Evolutionary conservation across 2,888 invertebrate species (phyloP), one percentile per base, ranked within the genome.

Genomic region (Ischnura elegans): DNA sequence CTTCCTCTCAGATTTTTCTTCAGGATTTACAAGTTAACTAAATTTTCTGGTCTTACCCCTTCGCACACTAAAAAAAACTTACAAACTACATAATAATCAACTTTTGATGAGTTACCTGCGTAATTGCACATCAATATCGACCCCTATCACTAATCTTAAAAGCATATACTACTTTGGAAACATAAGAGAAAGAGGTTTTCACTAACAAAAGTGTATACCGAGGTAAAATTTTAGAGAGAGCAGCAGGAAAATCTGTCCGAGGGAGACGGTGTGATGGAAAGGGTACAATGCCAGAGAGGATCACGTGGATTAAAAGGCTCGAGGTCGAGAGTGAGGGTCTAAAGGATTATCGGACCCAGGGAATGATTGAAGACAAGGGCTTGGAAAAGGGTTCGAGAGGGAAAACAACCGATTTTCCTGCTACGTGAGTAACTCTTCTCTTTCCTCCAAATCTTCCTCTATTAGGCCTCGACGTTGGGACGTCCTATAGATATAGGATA

Each of bases 351-450:
- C 29, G 76, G 76, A 13, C 66, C 29, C 2, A 76, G 76, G 36
- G 76, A 10, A 36, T 76, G 76, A 76, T 76, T 76, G 76, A 76
- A 76, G 36, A 76, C 76, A 36, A 76, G 36, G 76, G 76, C 36
- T 76, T 76, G 16, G 61, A 61, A 36, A 76, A 36, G 36, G 76
- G 76, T 36, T 29, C 29, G 10, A 36, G 76, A 36, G 76, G 10
- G 76, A 76, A 76, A 76, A 76, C 36, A 36, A 76, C 76, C 76
- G 36, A 36, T 36, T 21, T 6, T 6, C 66, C 76, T 10, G 8
- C 76, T 16, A 13, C 36, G 19, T n/a, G 0, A 19, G 4, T n/a
- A 25, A 61, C 76, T 76, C 76, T n/a, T 36, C 76, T 29, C 36
- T 61, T 61, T 61, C 13, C 76, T n/a, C 36, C 5, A 76, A 76